A percentile compares a stretch with the other conserved stretches of the same genome.
These are phyloP conservation scores for Zeus faber DNA, from an alignment of 2,113 vertebrate species.

Conservation along the genomic window DNA sequence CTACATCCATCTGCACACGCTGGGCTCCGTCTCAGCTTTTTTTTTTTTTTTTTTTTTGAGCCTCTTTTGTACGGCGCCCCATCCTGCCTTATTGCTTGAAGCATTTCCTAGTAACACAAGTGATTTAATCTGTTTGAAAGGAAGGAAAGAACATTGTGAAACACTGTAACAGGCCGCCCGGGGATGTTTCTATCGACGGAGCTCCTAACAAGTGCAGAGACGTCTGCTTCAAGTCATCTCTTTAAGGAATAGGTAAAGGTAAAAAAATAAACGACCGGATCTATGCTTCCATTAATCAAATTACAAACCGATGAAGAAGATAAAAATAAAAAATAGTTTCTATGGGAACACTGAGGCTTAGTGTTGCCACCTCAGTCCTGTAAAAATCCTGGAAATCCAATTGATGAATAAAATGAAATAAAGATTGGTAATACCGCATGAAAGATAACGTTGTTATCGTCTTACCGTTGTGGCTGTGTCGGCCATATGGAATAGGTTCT, in stretches of 20 bases:
- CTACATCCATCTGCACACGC: conserved; percentile 55
- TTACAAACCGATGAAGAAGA: no score
- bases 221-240: conserved; percentile 14
- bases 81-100: conserved; percentile 58
- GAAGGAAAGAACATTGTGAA: conserved; percentile 46
- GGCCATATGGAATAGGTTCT: no score
- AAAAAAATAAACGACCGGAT: no score
- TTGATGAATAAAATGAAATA: not conserved
- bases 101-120: conserved; percentile 64
- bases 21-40: conserved; percentile 34
- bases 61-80: conserved; percentile 53
- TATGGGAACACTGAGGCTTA: no score
- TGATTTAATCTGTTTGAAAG: conserved; percentile 66
- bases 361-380: no score
- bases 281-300: no score
- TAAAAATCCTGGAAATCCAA: not conserved
- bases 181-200: conserved; percentile 22
- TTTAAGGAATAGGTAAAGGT: conserved; percentile 33
- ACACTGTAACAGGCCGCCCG: conserved; percentile 28
- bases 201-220: conserved; percentile 15
- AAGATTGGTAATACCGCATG: no score
- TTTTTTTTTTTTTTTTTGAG: conserved; percentile 43
- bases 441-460: no score
- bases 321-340: not conserved
- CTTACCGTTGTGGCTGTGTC: no score